phyloP scores from a whole-genome alignment of 2,888 invertebrate genomes.

The Tetanocera ferruginea region DNA sequence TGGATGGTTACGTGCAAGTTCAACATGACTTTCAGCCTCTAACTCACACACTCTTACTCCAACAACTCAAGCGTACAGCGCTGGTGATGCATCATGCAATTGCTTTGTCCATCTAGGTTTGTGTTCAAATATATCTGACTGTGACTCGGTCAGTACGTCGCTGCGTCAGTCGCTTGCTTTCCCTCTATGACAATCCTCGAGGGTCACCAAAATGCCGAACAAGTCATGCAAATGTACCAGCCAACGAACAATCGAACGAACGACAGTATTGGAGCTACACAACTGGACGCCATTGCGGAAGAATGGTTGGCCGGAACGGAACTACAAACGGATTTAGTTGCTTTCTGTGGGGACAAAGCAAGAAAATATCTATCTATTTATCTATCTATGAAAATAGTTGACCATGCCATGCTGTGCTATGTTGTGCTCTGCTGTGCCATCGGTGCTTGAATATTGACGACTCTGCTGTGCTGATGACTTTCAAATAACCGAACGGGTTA shows the following conservation, averaged over 20 bases:
- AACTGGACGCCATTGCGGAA: slow-evolving; percentile 1
- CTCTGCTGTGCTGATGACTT: slow-evolving; percentile 29
- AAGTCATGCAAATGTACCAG: slow-evolving; percentile 28
- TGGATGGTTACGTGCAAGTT: neutral
- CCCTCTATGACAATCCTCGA: slow-evolving; percentile 29
- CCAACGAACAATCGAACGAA: neutral
- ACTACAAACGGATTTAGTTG: slow-evolving; percentile 25
- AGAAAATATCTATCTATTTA: neutral
- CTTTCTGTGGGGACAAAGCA: slow-evolving; percentile 22
- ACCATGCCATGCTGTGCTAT: too few relatives aligned
- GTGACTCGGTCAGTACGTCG: neutral
- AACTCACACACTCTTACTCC: neutral
- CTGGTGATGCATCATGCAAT: slow-evolving; percentile 23
- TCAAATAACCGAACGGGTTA: slow-evolving; percentile 14
- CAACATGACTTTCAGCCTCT: slow-evolving; percentile 1
- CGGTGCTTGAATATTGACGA: slow-evolving; percentile 30
- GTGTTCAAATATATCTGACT: neutral
- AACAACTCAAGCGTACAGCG: slow-evolving; percentile 7
- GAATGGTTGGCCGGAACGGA: slow-evolving; percentile 12
- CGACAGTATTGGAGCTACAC: neutral
- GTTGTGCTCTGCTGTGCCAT: too few relatives aligned
- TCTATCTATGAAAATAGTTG: too few relatives aligned
- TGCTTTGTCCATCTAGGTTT: neutral
- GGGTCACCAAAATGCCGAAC: slow-evolving; percentile 32
- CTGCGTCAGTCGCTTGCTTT: neutral